phyloP scores from a whole-genome alignment of 2,113 vertebrate species.

The Heptranchias perlo region DNA sequence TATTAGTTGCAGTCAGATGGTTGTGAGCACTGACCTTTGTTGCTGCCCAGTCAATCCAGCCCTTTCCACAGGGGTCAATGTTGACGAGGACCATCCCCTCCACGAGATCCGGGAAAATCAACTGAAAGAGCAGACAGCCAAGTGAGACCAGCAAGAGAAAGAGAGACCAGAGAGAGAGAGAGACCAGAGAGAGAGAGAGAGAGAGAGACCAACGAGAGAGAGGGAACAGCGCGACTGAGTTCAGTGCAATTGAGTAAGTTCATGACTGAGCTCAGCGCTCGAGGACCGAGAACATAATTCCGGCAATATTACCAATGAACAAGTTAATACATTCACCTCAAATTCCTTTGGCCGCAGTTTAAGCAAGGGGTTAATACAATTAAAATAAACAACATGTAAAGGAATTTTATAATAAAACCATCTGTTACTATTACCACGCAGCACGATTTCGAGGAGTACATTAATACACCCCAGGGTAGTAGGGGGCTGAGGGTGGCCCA shows the following conservation, averaged over 20 bases:
- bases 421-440: not conserved
- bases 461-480: not conserved
- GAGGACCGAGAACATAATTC: not conserved
- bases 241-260: not conserved
- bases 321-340: not conserved
- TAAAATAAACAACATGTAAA: not conserved
- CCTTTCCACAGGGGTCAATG: conserved; percentile 92
- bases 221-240: not conserved
- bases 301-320: not conserved
- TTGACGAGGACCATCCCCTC: conserved; percentile 94
- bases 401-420: not conserved
- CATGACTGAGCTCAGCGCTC: not conserved
- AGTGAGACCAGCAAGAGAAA: not conserved
- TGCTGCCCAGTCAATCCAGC: conserved; percentile 98
- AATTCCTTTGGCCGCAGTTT: not conserved
- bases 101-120: conserved; percentile 87
- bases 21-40: conserved; percentile 67
- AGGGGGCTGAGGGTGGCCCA: not conserved
- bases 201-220: not conserved
- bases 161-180: not conserved
- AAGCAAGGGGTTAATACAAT: not conserved
- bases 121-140: conserved; percentile 51
- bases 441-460: not conserved
- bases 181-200: rapidly evolving
- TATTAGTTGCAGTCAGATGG: not conserved